A percentile compares a stretch with the other conserved stretches of the same genome.
Evolutionary conservation across 2,888 invertebrate species (phyloP).

Genomic region (Tineola bisselliella): DNA sequence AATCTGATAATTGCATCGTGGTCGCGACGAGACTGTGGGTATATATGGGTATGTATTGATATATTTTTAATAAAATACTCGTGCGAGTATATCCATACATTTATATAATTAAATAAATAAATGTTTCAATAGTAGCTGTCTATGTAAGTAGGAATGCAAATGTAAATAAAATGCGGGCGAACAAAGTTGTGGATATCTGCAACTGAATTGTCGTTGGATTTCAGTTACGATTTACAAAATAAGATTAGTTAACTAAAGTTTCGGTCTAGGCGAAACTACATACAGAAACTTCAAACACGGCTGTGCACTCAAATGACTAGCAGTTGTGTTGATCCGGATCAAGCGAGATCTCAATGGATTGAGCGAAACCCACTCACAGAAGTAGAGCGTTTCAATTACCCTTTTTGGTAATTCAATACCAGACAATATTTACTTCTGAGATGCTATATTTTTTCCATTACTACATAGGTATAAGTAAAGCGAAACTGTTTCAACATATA

Average conservation of each 20-base stretch:
- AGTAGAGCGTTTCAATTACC: background rate
- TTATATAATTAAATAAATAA: too few species aligned
- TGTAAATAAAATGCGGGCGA: background rate
- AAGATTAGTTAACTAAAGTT: conserved; percentile 6
- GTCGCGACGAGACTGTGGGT: too few species aligned
- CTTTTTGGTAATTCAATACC: background rate
- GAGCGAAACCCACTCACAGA: background rate
- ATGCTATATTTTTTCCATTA: too few species aligned
- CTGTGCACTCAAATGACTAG: conserved; percentile 9
- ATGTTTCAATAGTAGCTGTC: too few species aligned
- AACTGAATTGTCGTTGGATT: background rate
- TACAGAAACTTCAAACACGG: conserved; percentile 7
- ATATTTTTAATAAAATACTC: too few species aligned
- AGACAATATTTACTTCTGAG: background rate
- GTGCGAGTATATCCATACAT: too few species aligned
- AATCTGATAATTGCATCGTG: too few species aligned
- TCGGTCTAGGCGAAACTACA: background rate
- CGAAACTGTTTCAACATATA: too few species aligned
- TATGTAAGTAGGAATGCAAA: too few species aligned
- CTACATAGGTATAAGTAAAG: too few species aligned
- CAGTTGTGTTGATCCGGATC: background rate
- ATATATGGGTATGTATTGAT: too few species aligned
- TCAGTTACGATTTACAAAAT: background rate
- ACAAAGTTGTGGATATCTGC: background rate
- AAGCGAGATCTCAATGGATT: background rate